Percentiles rank a stretch among this genome's conserved stretches.
These are phyloP conservation scores for Siniperca chuatsi DNA, from an alignment of 2,113 vertebrate species.

Conservation along the genomic window DNA sequence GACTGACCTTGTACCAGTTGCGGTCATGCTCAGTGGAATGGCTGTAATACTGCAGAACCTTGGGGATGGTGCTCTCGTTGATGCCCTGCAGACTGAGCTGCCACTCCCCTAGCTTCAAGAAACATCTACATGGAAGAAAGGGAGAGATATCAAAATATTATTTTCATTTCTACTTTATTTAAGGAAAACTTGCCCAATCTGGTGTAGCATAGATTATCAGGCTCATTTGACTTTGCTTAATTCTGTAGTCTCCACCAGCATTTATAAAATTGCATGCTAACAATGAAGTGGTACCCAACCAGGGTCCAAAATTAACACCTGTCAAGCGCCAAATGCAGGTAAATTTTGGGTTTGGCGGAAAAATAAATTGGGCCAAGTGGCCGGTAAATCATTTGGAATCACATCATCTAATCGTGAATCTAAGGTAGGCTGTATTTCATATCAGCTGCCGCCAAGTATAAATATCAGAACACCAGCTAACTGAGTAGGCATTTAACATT, in stretches of 20 bases:
- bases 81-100: slow-evolving; percentile 98
- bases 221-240: neutral
- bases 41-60: slow-evolving; percentile 97
- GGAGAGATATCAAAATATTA: neutral
- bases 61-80: slow-evolving; percentile 98
- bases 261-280: neutral
- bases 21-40: slow-evolving; percentile 97
- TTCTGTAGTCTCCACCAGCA: neutral
- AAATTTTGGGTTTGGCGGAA: too few species aligned
- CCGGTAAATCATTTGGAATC: too few species aligned
- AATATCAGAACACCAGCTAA: too few species aligned
- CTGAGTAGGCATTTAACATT: too few species aligned
- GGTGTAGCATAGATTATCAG: neutral
- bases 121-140: slow-evolving; percentile 87
- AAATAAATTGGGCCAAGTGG: too few species aligned
- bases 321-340: too few species aligned
- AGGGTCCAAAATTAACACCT: too few species aligned
- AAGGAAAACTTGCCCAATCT: neutral
- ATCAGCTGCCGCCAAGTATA: too few species aligned
- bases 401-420: too few species aligned
- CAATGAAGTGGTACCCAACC: neutral
- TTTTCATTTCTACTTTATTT: neutral
- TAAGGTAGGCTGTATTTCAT: too few species aligned
- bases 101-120: slow-evolving; percentile 98
- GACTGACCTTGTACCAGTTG: slow-evolving; percentile 98